Evolutionary conservation across 1,140 invertebrate genomes (phyloP).

Genomic region (Pygmarrhopalites habei): DNA sequence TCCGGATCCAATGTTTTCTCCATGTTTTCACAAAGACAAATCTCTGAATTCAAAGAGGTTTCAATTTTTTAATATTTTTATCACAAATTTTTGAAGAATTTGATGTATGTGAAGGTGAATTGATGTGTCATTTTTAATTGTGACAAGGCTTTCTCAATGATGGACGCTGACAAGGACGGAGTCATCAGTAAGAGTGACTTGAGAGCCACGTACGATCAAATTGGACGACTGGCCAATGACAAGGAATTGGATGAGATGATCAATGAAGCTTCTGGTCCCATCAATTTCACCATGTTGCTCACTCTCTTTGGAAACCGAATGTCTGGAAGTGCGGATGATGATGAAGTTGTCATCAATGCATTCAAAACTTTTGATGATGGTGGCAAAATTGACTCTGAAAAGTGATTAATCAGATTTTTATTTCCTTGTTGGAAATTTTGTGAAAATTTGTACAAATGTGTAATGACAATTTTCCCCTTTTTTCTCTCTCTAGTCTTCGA

Average conservation of each 20-base stretch:
- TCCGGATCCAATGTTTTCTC: conserved; percentile 90
- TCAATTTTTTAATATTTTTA: conserved; percentile 32
- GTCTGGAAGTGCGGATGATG: conserved; percentile 46
- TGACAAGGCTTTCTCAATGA: conserved; percentile 84
- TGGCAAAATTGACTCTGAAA: conserved; percentile 79
- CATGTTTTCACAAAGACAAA: conserved; percentile 90
- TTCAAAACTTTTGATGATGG: conserved; percentile 90
- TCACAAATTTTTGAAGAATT: background rate
- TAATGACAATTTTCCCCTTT: too few relatives aligned
- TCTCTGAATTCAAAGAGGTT: conserved; percentile 93
- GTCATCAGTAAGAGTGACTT: conserved; percentile 94
- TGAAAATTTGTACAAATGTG: background rate
- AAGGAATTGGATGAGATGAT: conserved; percentile 89
- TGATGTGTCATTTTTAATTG: conserved; percentile 4
- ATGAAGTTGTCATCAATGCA: conserved; percentile 73
- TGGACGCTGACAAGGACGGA: conserved; percentile 97
- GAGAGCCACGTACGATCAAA: conserved; percentile 86
- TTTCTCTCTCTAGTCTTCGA: conserved; percentile 61
- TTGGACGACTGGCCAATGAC: conserved; percentile 81
- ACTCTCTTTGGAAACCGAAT: conserved; percentile 85
- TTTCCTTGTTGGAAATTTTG: background rate
- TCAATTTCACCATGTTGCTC: conserved; percentile 91
- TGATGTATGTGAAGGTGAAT: background rate
- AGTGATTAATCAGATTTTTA: conserved; percentile 45
- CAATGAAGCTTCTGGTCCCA: conserved; percentile 77